phyloP scores from a whole-genome alignment of 2,797 vertebrate genomes.

The Antrozous pallidus region DNA sequence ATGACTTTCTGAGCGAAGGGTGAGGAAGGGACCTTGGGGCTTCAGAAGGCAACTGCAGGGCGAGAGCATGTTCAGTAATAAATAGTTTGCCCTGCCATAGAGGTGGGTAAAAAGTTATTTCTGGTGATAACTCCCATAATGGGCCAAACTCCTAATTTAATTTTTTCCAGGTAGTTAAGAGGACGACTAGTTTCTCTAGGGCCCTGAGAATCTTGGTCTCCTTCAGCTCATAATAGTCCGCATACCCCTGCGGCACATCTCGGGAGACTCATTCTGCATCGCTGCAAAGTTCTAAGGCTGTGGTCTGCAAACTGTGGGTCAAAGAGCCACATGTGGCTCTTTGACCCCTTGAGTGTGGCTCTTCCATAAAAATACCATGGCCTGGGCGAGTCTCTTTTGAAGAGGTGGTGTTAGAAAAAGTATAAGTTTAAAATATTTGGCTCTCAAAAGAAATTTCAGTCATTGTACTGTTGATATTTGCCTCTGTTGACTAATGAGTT shows the following conservation, averaged over 20 bases:
- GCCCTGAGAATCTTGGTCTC: not conserved
- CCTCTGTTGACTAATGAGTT: no score
- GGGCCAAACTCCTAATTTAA: not conserved
- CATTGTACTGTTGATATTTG: no score
- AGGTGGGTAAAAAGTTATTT: not conserved
- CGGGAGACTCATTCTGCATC: not conserved
- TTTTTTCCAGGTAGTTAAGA: not conserved
- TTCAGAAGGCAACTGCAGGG: not conserved
- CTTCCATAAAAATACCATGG: no score
- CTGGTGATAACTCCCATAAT: not conserved
- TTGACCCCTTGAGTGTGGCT: no score
- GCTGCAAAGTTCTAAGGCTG: not conserved
- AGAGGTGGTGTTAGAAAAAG: no score
- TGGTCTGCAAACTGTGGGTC: no score
- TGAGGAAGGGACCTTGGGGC: not conserved
- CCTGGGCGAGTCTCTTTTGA: no score
- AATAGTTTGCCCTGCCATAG: not conserved
- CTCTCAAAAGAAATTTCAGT: no score
- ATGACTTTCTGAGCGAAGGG: not conserved
- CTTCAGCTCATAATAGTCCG: not conserved
- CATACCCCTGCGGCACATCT: not conserved
- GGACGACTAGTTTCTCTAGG: not conserved
- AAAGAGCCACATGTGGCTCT: no score
- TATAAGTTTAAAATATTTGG: no score
- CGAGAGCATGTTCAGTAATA: not conserved